Evolutionary conservation across 2,113 vertebrate species (phyloP), one percentile per base, ranked within the genome.

Genomic region (Turnix velox): DNA sequence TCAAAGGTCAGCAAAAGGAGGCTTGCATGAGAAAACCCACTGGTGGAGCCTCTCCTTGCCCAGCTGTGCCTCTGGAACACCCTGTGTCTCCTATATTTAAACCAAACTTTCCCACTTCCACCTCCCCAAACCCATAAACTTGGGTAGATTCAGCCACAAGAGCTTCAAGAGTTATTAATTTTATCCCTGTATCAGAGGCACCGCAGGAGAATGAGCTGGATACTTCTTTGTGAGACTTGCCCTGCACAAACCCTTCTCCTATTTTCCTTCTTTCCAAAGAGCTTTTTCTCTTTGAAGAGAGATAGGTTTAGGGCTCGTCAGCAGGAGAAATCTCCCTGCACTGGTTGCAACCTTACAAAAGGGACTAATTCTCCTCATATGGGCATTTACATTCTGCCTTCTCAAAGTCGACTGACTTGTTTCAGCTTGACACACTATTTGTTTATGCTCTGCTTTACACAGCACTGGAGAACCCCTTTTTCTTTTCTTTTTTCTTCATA

Each of bases 371-470:
- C 89, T 73, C 84, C 87, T 37, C 88, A 84, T 87, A 93, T 11
- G 96, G 67, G 18, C 77, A 91, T 94, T 96, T 92, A 81, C 71
- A 73, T 94, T 89, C 84, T 87, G 71, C 91, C 62, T 91, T 55
- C 94, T 84, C 81, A 49, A 76, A 94, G 93, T 33, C 87, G 65
- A 93, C 94, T 12, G 30, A 93, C 94, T 88, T 95, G 96, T 96
- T 96, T 72, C 77, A 35, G 87, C 96, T 92, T 95, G 96, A 94
- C 80, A 49, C 7, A 25, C 77, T 46, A 76, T 93, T 94, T 96
- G 94, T 95, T 96, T 94, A 93, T 68, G 45, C 87, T 82, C 72
- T 0, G 1, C 78, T 88, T 88, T 79, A 81, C 51, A 49, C 42
- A 49, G 78, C 58, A 16, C 87, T 18, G 12, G 51, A 78, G 69